phyloP scores from a whole-genome alignment of 2,797 vertebrate species.

The Crocidura indochinensis region DNA sequence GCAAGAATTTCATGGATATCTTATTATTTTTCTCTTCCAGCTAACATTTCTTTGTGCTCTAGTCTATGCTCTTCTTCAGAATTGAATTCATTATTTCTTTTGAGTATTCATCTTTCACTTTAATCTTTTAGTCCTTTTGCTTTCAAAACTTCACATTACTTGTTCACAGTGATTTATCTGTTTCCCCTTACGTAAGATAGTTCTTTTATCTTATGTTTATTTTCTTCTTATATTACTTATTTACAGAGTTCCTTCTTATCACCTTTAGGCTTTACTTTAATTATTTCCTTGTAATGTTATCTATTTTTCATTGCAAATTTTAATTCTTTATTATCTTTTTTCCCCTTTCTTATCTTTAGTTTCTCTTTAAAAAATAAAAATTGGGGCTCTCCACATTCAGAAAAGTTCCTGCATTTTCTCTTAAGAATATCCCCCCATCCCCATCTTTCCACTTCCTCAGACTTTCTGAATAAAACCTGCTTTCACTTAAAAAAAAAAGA shows the following conservation, averaged over 20 bases:
- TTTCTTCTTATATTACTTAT: constrained; percentile 81
- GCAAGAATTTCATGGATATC: not conserved
- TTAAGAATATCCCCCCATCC: too few species aligned
- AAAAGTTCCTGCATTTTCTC: too few species aligned
- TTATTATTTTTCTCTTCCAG: constrained; percentile 36
- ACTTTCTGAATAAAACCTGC: too few species aligned
- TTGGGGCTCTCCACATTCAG: too few species aligned
- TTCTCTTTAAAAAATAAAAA: constrained; percentile 49
- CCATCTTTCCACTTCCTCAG: too few species aligned
- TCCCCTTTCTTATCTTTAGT: constrained; percentile 76
- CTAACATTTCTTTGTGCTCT: constrained; percentile 60
- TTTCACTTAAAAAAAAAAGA: constrained; percentile 65
- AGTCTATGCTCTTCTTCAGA: constrained; percentile 66
- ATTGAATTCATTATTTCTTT: constrained; percentile 65
- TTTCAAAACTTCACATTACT: constrained; percentile 75
- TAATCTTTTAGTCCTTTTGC: constrained; percentile 80
- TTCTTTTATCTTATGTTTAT: constrained; percentile 81
- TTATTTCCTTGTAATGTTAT: constrained; percentile 81
- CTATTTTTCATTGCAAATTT: constrained; percentile 82
- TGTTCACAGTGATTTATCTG: constrained; percentile 76
- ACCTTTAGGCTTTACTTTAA: constrained; percentile 80
- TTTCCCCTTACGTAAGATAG: constrained; percentile 63
- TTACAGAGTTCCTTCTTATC: constrained; percentile 80
- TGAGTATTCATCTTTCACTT: constrained; percentile 79
- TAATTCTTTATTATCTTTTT: constrained; percentile 80